Evolutionary conservation across 30 jellyfish, hydroid and myxozoan genomes (phyloP).

Genomic region (Hydra vulgaris): DNA sequence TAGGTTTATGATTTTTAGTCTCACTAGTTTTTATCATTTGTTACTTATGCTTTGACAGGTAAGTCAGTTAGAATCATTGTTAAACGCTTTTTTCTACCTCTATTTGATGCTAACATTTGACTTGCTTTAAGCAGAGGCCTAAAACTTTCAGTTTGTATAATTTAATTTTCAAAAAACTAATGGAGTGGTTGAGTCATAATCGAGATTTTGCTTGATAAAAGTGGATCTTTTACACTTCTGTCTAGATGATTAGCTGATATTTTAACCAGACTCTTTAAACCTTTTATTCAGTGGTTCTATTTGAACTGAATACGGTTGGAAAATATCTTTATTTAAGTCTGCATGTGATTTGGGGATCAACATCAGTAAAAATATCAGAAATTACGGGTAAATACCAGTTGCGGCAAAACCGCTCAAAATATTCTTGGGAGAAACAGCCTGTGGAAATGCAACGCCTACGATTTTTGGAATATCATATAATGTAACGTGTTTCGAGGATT

Average conservation of each 20-base stretch:
- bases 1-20: neutral
- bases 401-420: constrained; percentile 26
- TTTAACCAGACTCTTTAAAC: neutral
- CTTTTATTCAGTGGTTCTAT: neutral
- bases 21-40: neutral
- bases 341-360: neutral
- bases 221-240: neutral
- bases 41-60: neutral
- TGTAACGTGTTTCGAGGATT: constrained; percentile 45
- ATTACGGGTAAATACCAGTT: constrained; percentile 42
- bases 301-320: neutral
- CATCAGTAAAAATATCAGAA: constrained; percentile 26
- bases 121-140: neutral
- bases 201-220: no score
- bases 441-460: constrained; percentile 53
- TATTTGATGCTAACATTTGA: neutral
- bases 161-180: no score
- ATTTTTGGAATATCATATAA: constrained; percentile 28
- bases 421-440: no score
- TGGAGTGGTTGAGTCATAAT: no score
- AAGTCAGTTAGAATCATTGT: neutral
- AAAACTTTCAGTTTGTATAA: neutral
- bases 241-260: neutral
- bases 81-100: neutral
- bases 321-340: neutral